phyloP scores from a whole-genome alignment of 2,797 vertebrate genomes.

The Schizopygopsis pylzovi region DNA sequence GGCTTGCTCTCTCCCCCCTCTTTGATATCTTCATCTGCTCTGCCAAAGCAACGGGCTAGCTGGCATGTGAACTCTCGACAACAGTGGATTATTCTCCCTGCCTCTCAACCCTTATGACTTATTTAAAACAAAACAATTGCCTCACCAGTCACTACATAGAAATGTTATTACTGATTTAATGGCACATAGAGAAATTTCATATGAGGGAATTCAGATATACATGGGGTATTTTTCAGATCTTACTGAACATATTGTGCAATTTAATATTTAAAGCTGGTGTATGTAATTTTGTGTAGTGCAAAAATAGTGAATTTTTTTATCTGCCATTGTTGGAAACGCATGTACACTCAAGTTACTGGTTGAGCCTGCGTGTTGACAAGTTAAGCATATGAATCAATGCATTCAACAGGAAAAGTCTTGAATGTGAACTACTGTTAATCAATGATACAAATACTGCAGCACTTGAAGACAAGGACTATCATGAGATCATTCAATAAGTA shows the following conservation, averaged over 20 bases:
- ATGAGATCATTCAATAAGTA: constrained; percentile 45
- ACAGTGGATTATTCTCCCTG: constrained; percentile 55
- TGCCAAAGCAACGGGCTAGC: constrained; percentile 60
- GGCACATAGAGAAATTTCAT: constrained; percentile 1
- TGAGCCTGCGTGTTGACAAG: not conserved
- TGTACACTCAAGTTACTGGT: too few relatives aligned
- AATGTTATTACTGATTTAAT: constrained; percentile 46
- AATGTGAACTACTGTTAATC: constrained; percentile 22
- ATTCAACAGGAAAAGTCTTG: not conserved
- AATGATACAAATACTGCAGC: constrained; percentile 18
- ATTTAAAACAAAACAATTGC: constrained; percentile 53
- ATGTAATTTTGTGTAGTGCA: constrained; percentile 60
- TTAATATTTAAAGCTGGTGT: constrained; percentile 6
- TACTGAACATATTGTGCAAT: not conserved
- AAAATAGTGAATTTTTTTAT: not conserved
- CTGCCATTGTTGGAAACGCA: not conserved
- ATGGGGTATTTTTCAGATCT: not conserved
- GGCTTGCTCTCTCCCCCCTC: constrained; percentile 66
- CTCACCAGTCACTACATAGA: constrained; percentile 7
- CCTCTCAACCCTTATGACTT: constrained; percentile 49
- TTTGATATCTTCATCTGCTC: constrained; percentile 78
- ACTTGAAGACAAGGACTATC: constrained; percentile 35
- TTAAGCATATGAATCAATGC: not conserved
- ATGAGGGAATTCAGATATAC: not conserved
- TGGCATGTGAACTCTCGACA: constrained; percentile 52